Base-by-base conservation (phyloP, 2,888 invertebrate genomes). In the Leptogaster cylindrica region DNA sequence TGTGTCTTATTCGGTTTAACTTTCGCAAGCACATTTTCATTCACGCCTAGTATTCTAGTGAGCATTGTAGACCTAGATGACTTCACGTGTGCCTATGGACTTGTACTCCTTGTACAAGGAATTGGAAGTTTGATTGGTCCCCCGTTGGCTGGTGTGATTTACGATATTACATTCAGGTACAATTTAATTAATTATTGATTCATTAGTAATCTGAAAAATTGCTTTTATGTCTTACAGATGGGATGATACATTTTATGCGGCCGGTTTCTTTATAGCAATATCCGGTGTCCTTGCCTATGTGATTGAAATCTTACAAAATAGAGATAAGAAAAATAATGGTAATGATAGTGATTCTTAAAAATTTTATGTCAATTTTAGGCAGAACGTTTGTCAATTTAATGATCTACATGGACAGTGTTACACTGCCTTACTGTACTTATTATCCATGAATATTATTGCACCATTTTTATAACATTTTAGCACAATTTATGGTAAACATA, bases 91-190 rank as follows among this genome's bases (percentile, higher is more conserved):
- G 95, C 95, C 10, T 97, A 96, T 79, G 97, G 97, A 14, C 81
- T 97, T 73, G 88, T 92, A 72, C 83, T 95, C 73, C 82, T 97
- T 65, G 91, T 93, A 69, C 95, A 97, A 81, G 97, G 97, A 10
- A 87, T 97, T 70, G 96, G 95, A 3, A 95, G 94, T 83, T 84
- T 97, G 51, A 84, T 92, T 70, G 97, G 97, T 58, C 97, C 97
- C 5, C 95, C 96, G 0, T 79, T 97, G 65, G 95, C 94, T 75
- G 97, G 97, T 88, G 75, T 76, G 25, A 77, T 80, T 46, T 81
- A 74, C 71, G 80, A 81, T 70, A 46, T 73, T 20, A 80, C 78
- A 55, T 72, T 74, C 64, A 76, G 76, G 81, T 80, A 68, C 70
- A 36, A 18, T n/a, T 20, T n/a, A 20, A 20, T 33, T 55, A n/a